These are phyloP conservation scores for Macrobrachium nipponense DNA, from an alignment of 1,140 invertebrate genomes.

Conservation along the genomic window DNA sequence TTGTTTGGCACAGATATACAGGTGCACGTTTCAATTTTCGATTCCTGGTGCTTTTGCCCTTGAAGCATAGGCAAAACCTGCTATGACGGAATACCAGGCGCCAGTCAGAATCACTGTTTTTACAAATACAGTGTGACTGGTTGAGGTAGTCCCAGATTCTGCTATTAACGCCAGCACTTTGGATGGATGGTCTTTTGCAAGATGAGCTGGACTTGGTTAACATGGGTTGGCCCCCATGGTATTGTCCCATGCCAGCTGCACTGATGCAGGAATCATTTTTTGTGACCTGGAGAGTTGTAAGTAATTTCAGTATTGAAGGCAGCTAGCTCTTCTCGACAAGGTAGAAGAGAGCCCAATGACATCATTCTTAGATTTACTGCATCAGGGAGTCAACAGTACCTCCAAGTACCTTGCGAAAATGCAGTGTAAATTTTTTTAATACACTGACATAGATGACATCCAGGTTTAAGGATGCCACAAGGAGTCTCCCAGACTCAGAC, in stretches of 20 bases:
- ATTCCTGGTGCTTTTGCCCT: constrained; percentile 21
- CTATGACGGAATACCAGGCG: neutral
- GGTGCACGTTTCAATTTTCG: constrained; percentile 2
- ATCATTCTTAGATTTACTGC: too few relatives aligned
- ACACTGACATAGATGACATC: too few relatives aligned
- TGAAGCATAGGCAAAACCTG: constrained; percentile 7
- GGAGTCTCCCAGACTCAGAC: too few relatives aligned
- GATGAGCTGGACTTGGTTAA: neutral
- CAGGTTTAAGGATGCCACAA: too few relatives aligned
- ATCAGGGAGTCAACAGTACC: too few relatives aligned
- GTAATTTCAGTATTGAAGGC: neutral
- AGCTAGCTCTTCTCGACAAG: neutral
- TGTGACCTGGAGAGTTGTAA: neutral
- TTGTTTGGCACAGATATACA: constrained; percentile 6
- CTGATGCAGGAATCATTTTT: neutral
- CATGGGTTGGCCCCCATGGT: constrained; percentile 21
- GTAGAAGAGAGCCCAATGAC: too few relatives aligned
- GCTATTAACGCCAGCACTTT: constrained; percentile 1
- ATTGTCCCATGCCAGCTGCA: neutral
- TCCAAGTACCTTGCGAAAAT: too few relatives aligned
- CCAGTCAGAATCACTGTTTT: constrained; percentile 29
- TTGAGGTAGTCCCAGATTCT: too few relatives aligned
- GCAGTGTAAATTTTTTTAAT: too few relatives aligned
- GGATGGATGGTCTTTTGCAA: neutral
- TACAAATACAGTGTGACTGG: constrained; percentile 24